Evolutionary conservation across 2,888 invertebrate species (phyloP), one percentile per base, ranked within the genome.

Genomic region (Drosophila stalkeri): DNA sequence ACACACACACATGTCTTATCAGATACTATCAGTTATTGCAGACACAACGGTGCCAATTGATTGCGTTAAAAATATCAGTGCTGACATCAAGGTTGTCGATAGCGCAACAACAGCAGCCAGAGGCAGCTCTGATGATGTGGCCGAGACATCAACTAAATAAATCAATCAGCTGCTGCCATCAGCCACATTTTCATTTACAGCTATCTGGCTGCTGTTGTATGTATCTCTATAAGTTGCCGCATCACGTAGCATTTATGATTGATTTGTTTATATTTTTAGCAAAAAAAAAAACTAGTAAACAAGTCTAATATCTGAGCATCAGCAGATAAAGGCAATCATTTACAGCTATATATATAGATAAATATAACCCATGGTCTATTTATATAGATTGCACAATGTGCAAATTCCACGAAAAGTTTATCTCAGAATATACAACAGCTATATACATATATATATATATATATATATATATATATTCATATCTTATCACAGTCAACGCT

Each of bases 241-340:
- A 16, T 33, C 57, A 61, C 61, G 64, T 62, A 54, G 51, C 55
- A 63, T 39, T 49, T 57, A 73, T 84, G 88, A 84, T 84, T 79
- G 76, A 84, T 84, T 85, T 86, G 63, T 39, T 63, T 79, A 64
- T 72, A 75, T 72, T 72, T 72, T 63, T 72, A 57, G 78, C 31
- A 35, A 16, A 44, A 18, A 35, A 16, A 44, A 18, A 41, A 56
- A n/a, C 52, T 52, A 11, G 67, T 62, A 75, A 74, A 68, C 68
- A 70, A 51, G n/a, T 39, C 55, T 33, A 57, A 52, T 67, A 64
- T 63, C 52, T 43, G 59, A 16, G 14, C 49, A 61, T 49, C 47
- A 39, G 71, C 47, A 39, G 71, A 71, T 71, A 81, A 64, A 69
- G 61, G 20, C 5, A 51, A 67, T 35, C 71, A 68, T 79, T 68